Evolutionary conservation across 1,140 invertebrate genomes (phyloP).

Genomic region (Drosophila sulfurigaster): DNA sequence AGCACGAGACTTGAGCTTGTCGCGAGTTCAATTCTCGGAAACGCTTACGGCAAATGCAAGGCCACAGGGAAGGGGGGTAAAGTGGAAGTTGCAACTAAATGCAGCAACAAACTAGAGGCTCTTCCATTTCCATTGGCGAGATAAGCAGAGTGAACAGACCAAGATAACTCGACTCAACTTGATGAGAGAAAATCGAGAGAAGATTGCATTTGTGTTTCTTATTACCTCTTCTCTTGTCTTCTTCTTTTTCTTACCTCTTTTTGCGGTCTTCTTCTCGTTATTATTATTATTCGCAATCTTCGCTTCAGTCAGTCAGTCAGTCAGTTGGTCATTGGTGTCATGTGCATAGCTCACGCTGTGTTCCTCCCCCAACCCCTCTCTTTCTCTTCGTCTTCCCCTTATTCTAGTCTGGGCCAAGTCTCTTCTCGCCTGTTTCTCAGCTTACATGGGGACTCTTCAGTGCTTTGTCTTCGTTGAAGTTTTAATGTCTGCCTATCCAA

Average conservation of each 20-base stretch:
- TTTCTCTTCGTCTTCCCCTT: neutral
- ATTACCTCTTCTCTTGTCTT: neutral
- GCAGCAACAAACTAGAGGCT: neutral
- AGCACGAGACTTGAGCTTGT: conserved; percentile 14
- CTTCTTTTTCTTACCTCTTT: neutral
- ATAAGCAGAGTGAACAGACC: neutral
- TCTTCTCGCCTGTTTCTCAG: conserved; percentile 13
- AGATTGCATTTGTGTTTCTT: conserved; percentile 4
- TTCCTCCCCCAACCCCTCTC: neutral
- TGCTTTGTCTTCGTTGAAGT: too few species aligned
- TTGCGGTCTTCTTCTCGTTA: conserved; percentile 1
- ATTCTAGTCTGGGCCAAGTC: conserved; percentile 19
- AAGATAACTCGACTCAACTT: conserved; percentile 11
- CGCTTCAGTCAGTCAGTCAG: conserved; percentile 78
- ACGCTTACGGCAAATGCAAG: conserved; percentile 72
- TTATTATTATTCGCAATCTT: conserved; percentile 32
- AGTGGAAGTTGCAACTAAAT: conserved; percentile 16
- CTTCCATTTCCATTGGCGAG: conserved; percentile 8
- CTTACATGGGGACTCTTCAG: conserved; percentile 16
- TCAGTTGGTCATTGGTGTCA: conserved; percentile 84
- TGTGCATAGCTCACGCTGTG: conserved; percentile 54
- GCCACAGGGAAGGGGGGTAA: conserved; percentile 30
- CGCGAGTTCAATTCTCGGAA: conserved; percentile 68
- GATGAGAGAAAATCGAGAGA: neutral
- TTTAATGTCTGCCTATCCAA: neutral